Percentiles rank a stretch among this genome's conserved stretches.
Evolutionary conservation across 1,140 invertebrate genomes (phyloP).

Genomic region (Charaxes varanes): DNA sequence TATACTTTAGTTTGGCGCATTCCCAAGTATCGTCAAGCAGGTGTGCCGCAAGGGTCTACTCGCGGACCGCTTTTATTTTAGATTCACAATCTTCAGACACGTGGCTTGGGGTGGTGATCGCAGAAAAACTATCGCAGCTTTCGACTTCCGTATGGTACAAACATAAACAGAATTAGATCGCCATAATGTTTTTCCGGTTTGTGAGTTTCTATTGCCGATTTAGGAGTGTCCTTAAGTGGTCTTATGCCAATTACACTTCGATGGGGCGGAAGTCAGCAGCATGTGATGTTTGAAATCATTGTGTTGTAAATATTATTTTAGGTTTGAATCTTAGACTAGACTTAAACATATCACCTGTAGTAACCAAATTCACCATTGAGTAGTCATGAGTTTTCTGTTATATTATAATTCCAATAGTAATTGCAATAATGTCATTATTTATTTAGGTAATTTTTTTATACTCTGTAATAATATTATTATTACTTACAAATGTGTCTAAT

Average conservation of each 20-base stretch:
- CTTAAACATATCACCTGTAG: no score
- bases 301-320: no score
- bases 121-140: conserved; percentile 66
- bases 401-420: no score
- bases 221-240: conserved; percentile 33
- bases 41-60: conserved; percentile 57
- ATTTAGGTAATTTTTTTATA: no score
- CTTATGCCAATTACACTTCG: conserved; percentile 34
- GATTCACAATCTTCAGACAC: conserved; percentile 58
- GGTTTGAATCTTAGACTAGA: no score
- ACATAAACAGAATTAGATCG: conserved; percentile 66
- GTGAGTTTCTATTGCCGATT: conserved; percentile 44
- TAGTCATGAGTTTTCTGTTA: no score
- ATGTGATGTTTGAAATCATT: no score
- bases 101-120: conserved; percentile 46
- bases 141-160: conserved; percentile 63
- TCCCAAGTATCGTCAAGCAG: conserved; percentile 31
- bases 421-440: no score
- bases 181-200: conserved; percentile 68
- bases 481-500: no score
- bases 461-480: no score
- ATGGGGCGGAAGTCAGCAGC: no score
- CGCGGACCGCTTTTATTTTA: conserved; percentile 58
- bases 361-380: no score
- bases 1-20: conserved; percentile 16